Percentiles rank a stretch among this genome's conserved stretches.
Conservation (phyloP, 1,140 invertebrate genomes). For the Psilanteris sp. region DNA sequence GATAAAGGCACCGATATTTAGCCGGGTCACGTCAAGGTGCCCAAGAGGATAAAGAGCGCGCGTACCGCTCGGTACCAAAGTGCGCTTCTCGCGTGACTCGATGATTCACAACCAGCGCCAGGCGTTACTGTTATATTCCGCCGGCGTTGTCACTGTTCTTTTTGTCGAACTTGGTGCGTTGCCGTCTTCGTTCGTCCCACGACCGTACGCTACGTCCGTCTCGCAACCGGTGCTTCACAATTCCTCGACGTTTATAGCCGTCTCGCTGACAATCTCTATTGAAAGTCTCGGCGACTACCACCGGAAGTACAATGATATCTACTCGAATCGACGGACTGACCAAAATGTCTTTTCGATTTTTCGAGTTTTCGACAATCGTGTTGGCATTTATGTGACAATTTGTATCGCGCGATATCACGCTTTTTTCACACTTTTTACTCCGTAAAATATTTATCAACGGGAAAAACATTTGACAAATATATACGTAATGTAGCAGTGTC, state of each 20-base stretch:
- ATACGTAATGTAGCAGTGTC: too few species aligned
- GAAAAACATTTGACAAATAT: too few species aligned
- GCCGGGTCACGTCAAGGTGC: conserved; percentile 38
- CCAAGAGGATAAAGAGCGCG: conserved; percentile 21
- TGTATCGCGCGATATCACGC: too few species aligned
- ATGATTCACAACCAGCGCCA: conserved; percentile 35
- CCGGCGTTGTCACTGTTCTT: conserved; percentile 12
- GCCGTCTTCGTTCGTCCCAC: conserved; percentile 26
- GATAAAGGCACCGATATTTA: conserved; percentile 28
- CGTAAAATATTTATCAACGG: too few species aligned
- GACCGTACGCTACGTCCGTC: conserved; percentile 24
- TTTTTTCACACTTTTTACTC: too few species aligned
- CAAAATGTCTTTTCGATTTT: too few species aligned
- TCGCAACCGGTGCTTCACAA: conserved; percentile 31
- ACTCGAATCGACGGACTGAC: conserved; percentile 1
- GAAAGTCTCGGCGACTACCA: conserved; percentile 1
- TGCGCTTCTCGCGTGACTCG: conserved; percentile 52
- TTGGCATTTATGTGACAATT: too few species aligned
- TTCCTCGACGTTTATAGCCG: conserved; percentile 28
- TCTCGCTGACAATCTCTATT: conserved; percentile 36
- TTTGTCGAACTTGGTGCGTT: background rate
- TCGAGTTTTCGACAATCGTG: too few species aligned
- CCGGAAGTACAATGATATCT: conserved; percentile 15
- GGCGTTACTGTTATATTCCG: conserved; percentile 3
- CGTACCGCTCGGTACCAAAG: conserved; percentile 53